Base-by-base conservation (phyloP, 2,888 invertebrate genomes). In the Tetheella fluctuosa region DNA sequence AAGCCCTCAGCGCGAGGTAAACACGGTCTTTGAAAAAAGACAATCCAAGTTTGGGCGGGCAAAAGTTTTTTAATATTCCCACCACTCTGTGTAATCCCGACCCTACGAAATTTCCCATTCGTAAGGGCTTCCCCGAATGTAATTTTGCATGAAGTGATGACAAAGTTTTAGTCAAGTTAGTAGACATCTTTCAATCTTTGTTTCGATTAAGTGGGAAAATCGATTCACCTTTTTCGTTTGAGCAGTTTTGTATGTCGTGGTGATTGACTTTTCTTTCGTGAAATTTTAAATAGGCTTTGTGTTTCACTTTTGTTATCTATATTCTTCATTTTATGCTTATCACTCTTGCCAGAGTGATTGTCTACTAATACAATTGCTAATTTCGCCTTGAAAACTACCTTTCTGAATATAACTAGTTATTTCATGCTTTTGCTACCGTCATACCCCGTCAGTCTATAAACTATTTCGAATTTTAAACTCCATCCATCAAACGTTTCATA, bases 11-110 rank as follows among this genome's bases (percentile, higher is more conserved):
- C 64, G 65, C 64, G 64, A 69, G 81, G 81, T 86, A 88, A 90
- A 88, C 87, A 88, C 87, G 88, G 81, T 76, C 84, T 83, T 77
- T 84, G 85, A 86, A 90, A 90, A 89, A 91, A 90, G 90, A 90
- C 90, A 91, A 91, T 89, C 85, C 89, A 90, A 91, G 85, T 91
- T 90, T 84, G 80, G n/a, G 77, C 76, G 77, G 70, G 76, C 77
- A 71, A 87, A 92, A 92, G 86, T 92, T 92, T 92, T 92, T 92
- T 92, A 92, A 92, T 92, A 92, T 91, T 91, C 90, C 85, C 83
- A 83, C 85, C 89, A 87, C 88, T 87, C 88, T 80, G 81, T 88
- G 88, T 89, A 88, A 90, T 89, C 85, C 73, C 79, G 88, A 81
- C 86, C 86, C 78, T 83, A 78, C 83, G 83, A 86, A 88, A 86